Percentiles rank a stretch among this genome's conserved stretches.
Evolutionary conservation across 2,113 vertebrate species (phyloP).

Genomic region (cat (Felis catus)): F.catus_Fca126_mat1.0 CM031420.1:21017001-21017500

Average conservation of each 20-base stretch:
- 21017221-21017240: background rate
- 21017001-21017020: background rate
- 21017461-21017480: too few species aligned
- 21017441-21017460: background rate
- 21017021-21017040: background rate
- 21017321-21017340: background rate
- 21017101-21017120: background rate
- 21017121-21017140: background rate
- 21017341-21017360: background rate
- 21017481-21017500: background rate
- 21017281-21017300: background rate
- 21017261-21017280: background rate
- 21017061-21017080: background rate
- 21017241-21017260: background rate
- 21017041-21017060: background rate
- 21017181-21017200: background rate
- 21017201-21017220: background rate
- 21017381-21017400: background rate
- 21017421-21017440: background rate
- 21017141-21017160: background rate
- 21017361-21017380: background rate
- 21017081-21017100: background rate
- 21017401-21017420: background rate
- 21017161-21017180: background rate
- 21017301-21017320: background rate